Evolutionary conservation across 2,888 invertebrate species (phyloP).

Genomic region (Aphodius granarius): DNA sequence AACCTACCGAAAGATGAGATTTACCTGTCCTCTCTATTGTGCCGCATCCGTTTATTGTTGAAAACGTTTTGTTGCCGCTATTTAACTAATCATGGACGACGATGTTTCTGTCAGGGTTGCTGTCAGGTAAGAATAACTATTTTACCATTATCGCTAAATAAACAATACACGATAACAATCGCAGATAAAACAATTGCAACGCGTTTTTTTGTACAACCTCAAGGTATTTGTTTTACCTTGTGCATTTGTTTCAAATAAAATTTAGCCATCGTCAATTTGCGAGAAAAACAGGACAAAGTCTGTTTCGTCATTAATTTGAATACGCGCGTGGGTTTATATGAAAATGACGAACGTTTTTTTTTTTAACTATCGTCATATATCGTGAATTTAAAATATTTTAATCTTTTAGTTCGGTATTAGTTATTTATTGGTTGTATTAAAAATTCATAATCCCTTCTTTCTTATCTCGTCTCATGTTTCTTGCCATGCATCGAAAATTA

Average conservation of each 20-base stretch:
- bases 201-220: background rate
- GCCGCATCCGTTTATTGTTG: background rate
- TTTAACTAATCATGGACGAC: slow-evolving; percentile 57
- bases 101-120: slow-evolving; percentile 71
- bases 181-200: background rate
- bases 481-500: background rate
- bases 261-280: too few species aligned
- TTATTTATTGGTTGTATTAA: background rate
- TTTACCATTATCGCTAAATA: background rate
- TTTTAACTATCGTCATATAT: background rate
- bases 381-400: background rate
- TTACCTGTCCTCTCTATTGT: background rate
- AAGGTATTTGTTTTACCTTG: too few species aligned
- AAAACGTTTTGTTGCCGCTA: slow-evolving; percentile 19
- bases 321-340: background rate
- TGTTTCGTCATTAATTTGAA: background rate
- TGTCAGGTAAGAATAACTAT: slow-evolving; percentile 60
- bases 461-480: background rate
- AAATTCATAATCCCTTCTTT: background rate
- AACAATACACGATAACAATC: background rate
- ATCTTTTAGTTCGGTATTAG: background rate
- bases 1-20: slow-evolving; percentile 9
- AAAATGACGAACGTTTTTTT: background rate
- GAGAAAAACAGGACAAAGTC: background rate
- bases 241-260: too few species aligned